A percentile compares a stretch with the other conserved stretches of the same genome.
phyloP scores from a whole-genome alignment of 2,797 vertebrate species.

The Bovichtus diacanthus region DNA sequence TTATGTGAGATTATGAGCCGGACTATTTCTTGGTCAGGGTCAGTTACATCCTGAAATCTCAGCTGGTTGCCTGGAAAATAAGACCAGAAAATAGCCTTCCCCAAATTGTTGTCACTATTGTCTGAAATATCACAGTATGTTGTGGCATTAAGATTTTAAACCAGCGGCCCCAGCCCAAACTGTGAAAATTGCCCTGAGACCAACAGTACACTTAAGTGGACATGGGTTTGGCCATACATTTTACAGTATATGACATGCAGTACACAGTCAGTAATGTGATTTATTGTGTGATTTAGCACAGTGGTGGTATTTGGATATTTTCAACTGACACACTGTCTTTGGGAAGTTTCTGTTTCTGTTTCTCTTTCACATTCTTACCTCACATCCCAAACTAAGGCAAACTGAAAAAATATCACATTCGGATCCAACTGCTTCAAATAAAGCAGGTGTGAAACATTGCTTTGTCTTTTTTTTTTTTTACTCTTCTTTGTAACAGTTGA shows the following conservation, averaged over 20 bases:
- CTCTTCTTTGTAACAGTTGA: conserved; percentile 42
- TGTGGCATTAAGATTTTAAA: background rate
- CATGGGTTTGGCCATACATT: background rate
- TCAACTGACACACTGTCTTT: conserved; percentile 1
- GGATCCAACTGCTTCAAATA: conserved; percentile 25
- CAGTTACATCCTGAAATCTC: background rate
- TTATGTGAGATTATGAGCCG: background rate
- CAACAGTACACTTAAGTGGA: background rate
- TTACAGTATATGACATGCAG: background rate
- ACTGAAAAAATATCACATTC: conserved; percentile 9
- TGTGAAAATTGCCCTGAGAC: background rate
- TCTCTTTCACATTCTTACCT: conserved; percentile 1
- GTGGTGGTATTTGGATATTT: conserved; percentile 27
- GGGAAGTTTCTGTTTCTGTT: background rate
- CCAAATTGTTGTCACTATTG: background rate
- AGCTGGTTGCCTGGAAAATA: background rate
- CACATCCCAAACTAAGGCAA: conserved; percentile 12
- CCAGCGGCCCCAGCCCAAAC: background rate
- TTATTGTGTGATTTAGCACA: conserved; percentile 2
- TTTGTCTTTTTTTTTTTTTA: conserved; percentile 26
- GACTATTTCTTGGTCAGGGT: background rate
- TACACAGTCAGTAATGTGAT: conserved; percentile 13
- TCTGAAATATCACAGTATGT: conserved; percentile 3
- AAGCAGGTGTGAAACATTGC: conserved; percentile 45
- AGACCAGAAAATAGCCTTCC: background rate